Conservation (phyloP, 1,140 invertebrate genomes). For the Ceratitis capitata region DNA sequence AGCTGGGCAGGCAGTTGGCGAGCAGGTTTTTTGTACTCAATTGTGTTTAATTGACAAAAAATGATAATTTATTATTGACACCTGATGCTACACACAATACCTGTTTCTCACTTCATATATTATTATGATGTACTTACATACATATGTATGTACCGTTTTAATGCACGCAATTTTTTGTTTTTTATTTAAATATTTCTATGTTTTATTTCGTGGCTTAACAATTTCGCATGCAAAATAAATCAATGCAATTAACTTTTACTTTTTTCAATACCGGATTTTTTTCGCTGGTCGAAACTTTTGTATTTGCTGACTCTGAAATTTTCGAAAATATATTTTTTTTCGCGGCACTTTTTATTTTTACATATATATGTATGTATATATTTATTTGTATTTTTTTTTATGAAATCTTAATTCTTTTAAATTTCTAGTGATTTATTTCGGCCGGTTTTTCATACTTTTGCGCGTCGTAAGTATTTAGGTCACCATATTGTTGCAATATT, state of each 20-base stretch:
- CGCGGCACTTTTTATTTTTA: neutral
- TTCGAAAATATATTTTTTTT: neutral
- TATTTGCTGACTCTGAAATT: neutral
- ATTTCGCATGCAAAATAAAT: slow-evolving; percentile 6
- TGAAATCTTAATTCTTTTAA: neutral
- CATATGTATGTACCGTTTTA: neutral
- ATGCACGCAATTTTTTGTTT: neutral
- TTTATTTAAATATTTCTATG: neutral
- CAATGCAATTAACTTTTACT: slow-evolving; percentile 13
- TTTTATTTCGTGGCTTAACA: no score
- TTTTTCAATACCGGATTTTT: neutral
- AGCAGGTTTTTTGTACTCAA: neutral
- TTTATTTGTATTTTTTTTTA: neutral
- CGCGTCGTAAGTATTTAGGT: slow-evolving; percentile 54
- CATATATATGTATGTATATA: neutral
- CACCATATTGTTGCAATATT: slow-evolving; percentile 63
- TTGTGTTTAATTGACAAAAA: slow-evolving; percentile 28
- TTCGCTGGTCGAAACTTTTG: neutral
- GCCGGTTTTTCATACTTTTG: neutral
- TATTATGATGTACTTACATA: neutral
- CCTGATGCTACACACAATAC: neutral
- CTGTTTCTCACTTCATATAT: neutral
- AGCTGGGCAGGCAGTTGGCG: neutral
- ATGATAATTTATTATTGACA: slow-evolving; percentile 33
- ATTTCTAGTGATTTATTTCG: slow-evolving; percentile 10